Evolutionary conservation across 2,888 invertebrate species (phyloP).

Genomic region (Pinctada fucata): DNA sequence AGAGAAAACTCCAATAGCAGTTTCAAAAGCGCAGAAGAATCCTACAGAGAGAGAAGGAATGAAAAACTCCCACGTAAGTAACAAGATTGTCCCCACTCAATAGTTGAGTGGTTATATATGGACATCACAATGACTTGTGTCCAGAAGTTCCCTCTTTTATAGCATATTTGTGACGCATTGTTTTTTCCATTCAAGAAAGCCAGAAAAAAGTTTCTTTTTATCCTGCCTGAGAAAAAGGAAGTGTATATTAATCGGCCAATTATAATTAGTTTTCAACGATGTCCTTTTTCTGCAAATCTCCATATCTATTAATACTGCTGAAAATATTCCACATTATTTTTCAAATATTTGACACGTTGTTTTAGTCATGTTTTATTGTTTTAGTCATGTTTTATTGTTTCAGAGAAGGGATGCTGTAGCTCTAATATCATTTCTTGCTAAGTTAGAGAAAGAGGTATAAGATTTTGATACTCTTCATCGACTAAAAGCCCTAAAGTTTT

Average conservation of each 20-base stretch:
- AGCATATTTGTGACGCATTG: too few species aligned
- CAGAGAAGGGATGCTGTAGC: constrained; percentile 82
- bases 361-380: too few species aligned
- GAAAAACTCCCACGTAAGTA: constrained; percentile 78
- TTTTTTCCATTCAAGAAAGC: too few species aligned
- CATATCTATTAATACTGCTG: not conserved
- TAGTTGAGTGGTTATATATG: not conserved
- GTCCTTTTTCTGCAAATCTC: too few species aligned
- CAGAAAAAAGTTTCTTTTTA: too few species aligned
- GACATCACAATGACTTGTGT: too few species aligned
- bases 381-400: constrained; percentile 25
- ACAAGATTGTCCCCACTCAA: not conserved
- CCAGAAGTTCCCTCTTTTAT: too few species aligned
- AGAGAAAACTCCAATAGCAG: constrained; percentile 66
- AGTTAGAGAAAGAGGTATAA: constrained; percentile 82
- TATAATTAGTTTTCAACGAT: too few species aligned
- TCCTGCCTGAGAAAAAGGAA: too few species aligned
- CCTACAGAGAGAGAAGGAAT: constrained; percentile 87
- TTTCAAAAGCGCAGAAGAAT: constrained; percentile 74
- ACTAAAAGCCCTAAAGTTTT: not conserved
- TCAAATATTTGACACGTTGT: too few species aligned
- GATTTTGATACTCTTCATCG: not conserved
- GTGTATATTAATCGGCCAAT: too few species aligned
- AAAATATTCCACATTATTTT: not conserved
- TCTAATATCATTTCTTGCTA: constrained; percentile 81